These are phyloP conservation scores for Odontophorus gujanensis DNA, from an alignment of 2,113 vertebrate species.

Conservation along the genomic window DNA sequence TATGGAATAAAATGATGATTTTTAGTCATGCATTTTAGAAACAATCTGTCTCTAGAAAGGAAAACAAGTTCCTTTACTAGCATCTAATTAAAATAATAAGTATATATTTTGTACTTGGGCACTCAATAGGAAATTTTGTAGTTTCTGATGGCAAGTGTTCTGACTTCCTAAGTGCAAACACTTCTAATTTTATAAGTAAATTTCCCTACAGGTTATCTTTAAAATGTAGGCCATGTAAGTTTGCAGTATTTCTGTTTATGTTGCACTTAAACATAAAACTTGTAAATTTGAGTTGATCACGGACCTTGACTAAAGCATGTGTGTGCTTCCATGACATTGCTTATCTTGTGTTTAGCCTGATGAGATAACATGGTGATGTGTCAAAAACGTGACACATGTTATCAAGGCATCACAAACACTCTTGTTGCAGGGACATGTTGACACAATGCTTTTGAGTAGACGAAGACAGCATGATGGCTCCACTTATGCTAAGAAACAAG, in stretches of 20 bases:
- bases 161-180: not conserved
- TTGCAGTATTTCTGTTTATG: constrained; percentile 22
- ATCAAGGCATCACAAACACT: constrained; percentile 21
- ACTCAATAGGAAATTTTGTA: accelerated
- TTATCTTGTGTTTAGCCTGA: constrained; percentile 47
- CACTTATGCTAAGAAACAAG: constrained; percentile 49
- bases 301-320: not conserved
- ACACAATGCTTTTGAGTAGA: constrained; percentile 39
- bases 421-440: constrained; percentile 47
- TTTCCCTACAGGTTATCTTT: constrained; percentile 19
- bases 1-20: not conserved
- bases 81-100: not conserved
- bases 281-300: constrained; percentile 35
- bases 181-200: not conserved
- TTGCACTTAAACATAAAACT: not conserved
- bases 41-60: not conserved
- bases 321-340: constrained; percentile 22
- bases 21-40: not conserved
- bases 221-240: not conserved
- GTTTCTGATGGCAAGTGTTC: not conserved
- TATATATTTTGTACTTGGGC: not conserved
- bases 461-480: constrained; percentile 53
- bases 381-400: not conserved
- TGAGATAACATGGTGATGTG: constrained; percentile 50
- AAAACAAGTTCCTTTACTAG: not conserved